phyloP scores from a whole-genome alignment of 2,797 vertebrate species.

The Petrocephalus sullivani region DNA sequence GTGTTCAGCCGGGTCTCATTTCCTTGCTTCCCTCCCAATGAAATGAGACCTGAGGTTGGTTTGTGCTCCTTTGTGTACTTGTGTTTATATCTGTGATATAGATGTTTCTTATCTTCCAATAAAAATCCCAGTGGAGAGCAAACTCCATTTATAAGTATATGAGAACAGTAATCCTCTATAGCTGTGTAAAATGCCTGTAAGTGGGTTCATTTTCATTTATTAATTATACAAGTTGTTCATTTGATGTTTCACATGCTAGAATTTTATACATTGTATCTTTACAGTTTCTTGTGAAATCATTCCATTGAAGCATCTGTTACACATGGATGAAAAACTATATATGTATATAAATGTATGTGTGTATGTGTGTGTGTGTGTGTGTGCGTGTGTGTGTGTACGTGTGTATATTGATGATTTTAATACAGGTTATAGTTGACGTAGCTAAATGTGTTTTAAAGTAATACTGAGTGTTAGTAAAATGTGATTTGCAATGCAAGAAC shows the following conservation, averaged over 20 bases:
- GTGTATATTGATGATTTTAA: slow-evolving; percentile 54
- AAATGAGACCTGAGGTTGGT: slow-evolving; percentile 63
- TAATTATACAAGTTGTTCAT: slow-evolving; percentile 52
- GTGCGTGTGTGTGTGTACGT: slow-evolving; percentile 53
- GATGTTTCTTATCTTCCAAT: slow-evolving; percentile 71
- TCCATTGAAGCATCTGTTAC: slow-evolving; percentile 69
- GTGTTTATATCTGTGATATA: slow-evolving; percentile 72
- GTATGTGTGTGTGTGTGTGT: slow-evolving; percentile 52
- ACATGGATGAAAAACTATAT: slow-evolving; percentile 62
- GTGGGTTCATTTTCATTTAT: slow-evolving; percentile 59
- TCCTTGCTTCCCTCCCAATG: slow-evolving; percentile 75
- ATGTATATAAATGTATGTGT: slow-evolving; percentile 59
- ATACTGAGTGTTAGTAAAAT: slow-evolving; percentile 70
- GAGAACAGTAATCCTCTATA: slow-evolving; percentile 68
- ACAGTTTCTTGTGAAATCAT: slow-evolving; percentile 75
- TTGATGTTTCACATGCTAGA: slow-evolving; percentile 65
- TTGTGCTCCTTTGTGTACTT: slow-evolving; percentile 61
- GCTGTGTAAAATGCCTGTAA: slow-evolving; percentile 72
- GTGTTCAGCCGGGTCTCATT: slow-evolving; percentile 59
- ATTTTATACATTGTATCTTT: slow-evolving; percentile 80
- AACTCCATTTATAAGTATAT: slow-evolving; percentile 60
- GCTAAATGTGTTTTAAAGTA: slow-evolving; percentile 62
- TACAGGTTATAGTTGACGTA: slow-evolving; percentile 59
- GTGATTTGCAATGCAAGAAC: slow-evolving; percentile 73
- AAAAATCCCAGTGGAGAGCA: slow-evolving; percentile 59